Evolutionary conservation across 2,797 vertebrate species (phyloP), one percentile per base, ranked within the genome.

Genomic region (Chaetodon trifasciatus): DNA sequence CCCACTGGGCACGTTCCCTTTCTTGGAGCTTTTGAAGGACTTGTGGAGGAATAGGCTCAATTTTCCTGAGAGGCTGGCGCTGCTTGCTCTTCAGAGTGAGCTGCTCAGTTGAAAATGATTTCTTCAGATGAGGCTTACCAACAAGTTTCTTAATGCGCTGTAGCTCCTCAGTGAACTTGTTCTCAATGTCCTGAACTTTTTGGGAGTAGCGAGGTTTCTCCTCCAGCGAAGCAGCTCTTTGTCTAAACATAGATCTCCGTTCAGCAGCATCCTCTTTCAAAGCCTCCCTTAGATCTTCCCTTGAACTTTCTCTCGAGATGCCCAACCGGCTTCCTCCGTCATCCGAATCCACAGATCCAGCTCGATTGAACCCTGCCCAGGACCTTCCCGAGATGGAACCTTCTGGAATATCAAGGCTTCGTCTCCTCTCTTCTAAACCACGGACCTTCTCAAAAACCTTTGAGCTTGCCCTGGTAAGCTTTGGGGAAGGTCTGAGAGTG

Each of bases 381-480:
- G 97, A 96, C 73, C 94, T 94, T 10, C 96, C 76, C 0, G 96
- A 95, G 57, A 96, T 95, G n/a, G 97, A 96, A 61, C 97, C 97
- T 84, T 98, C 97, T 0, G 95, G 95, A 86, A 97, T 94, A 85
- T 99, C 98, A 79, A 99, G 95, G 90, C 97, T 98, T 84, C 96
- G 94, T 70, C 97, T 94, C 10, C 97, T 92, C 80, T 98, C 98
- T 87, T 99, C 98, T 4, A 98, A 96, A 70, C 95, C 97, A 58
- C 97, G 96, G 79, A 99, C 95, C 88, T 97, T 97, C 90, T 99
- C 98, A 1, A 98, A 97, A 85, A 99, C 97, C 89, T 96, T 98
- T 66, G 98, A 99, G 76, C 98, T 96, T 0, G 97, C 94, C 0
- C 97, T 96, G 82, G 95, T 97, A 70, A 98, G 96, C 81, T 97